These are phyloP conservation scores for Bembecia ichneumoniformis DNA, from an alignment of 2,888 invertebrate species.

Conservation along the genomic window DNA sequence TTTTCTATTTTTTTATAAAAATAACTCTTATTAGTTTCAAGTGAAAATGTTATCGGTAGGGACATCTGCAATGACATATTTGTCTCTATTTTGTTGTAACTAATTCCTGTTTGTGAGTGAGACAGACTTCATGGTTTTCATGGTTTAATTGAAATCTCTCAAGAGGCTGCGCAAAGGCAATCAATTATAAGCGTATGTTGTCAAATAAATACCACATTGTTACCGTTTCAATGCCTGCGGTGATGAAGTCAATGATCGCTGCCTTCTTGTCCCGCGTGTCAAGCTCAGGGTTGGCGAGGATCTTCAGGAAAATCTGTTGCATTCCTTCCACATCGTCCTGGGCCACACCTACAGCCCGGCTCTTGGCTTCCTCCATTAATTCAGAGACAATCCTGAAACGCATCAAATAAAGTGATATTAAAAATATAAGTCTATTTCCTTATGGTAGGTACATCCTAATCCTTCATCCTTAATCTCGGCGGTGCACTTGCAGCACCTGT, in stretches of 20 bases:
- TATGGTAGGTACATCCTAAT: constrained; percentile 5
- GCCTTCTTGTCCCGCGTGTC: constrained; percentile 88
- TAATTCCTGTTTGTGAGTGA: too few species aligned
- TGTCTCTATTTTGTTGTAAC: too few species aligned
- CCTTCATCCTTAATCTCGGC: neutral
- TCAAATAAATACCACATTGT: constrained; percentile 14
- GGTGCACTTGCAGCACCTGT: neutral
- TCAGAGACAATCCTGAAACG: constrained; percentile 80
- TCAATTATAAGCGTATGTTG: too few species aligned
- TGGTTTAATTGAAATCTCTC: too few species aligned
- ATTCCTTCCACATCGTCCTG: constrained; percentile 65
- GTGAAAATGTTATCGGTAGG: too few species aligned
- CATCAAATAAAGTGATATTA: too few species aligned
- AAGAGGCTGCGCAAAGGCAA: too few species aligned
- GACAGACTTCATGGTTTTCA: too few species aligned
- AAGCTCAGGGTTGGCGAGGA: constrained; percentile 78
- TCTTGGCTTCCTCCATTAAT: constrained; percentile 79
- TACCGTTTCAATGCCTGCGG: constrained; percentile 90
- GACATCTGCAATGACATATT: too few species aligned
- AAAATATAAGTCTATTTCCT: neutral
- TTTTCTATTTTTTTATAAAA: too few species aligned
- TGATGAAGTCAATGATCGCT: constrained; percentile 88
- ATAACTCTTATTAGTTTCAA: too few species aligned
- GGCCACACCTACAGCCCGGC: constrained; percentile 68
- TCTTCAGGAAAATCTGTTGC: constrained; percentile 81